Percentiles rank a stretch among this genome's conserved stretches.
These are phyloP conservation scores for Xanthorhoe designata DNA, from an alignment of 2,888 invertebrate species.

Conservation along the genomic window DNA sequence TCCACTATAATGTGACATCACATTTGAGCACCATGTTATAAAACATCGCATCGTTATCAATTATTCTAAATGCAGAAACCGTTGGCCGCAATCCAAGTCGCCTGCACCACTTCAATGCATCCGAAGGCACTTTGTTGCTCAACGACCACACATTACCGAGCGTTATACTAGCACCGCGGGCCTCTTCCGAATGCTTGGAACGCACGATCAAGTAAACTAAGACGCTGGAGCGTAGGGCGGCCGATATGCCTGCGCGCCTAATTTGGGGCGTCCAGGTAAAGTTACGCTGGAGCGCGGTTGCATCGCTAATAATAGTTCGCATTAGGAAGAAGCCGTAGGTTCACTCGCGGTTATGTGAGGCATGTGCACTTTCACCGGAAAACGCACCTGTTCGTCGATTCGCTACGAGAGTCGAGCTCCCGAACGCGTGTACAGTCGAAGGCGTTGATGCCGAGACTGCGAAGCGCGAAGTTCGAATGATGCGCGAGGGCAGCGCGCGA, in stretches of 20 bases:
- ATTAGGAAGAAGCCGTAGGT: slow-evolving; percentile 70
- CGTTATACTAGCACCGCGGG: slow-evolving; percentile 60
- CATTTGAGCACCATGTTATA: slow-evolving; percentile 45
- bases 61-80: slow-evolving; percentile 73
- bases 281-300: slow-evolving; percentile 81
- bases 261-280: slow-evolving; percentile 85
- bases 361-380: slow-evolving; percentile 75
- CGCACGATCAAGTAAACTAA: slow-evolving; percentile 58
- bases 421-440: slow-evolving; percentile 82
- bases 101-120: slow-evolving; percentile 76
- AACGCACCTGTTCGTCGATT: slow-evolving; percentile 85
- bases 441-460: slow-evolving; percentile 81
- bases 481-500: slow-evolving; percentile 78
- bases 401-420: slow-evolving; percentile 83
- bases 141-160: slow-evolving; percentile 64
- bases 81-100: slow-evolving; percentile 80
- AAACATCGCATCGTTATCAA: slow-evolving; percentile 65
- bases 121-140: slow-evolving; percentile 77
- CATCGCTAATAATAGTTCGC: slow-evolving; percentile 79
- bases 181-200: slow-evolving; percentile 69
- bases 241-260: slow-evolving; percentile 81
- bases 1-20: slow-evolving; percentile 48
- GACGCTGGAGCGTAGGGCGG: slow-evolving; percentile 68
- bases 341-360: slow-evolving; percentile 71
- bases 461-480: slow-evolving; percentile 84